phyloP scores from a whole-genome alignment of 2,113 vertebrate species.

The Chaetodon trifascialis region DNA sequence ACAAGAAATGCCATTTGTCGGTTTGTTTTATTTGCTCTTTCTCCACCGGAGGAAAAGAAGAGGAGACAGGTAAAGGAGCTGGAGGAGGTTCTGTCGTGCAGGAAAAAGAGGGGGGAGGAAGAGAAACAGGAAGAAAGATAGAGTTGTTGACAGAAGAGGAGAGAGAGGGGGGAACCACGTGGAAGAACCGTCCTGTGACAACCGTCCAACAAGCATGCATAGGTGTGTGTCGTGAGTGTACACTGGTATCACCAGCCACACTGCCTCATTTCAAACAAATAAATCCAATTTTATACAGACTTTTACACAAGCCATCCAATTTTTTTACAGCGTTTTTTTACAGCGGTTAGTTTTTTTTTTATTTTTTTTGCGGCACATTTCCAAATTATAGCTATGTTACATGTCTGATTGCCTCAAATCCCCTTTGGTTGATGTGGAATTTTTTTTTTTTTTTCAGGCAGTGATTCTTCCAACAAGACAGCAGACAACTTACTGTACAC shows the following conservation, averaged over 20 bases:
- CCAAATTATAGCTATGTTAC: conserved; percentile 64
- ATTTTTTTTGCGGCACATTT: conserved; percentile 62
- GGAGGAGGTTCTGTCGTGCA: conserved; percentile 76
- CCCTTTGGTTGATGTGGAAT: conserved; percentile 69
- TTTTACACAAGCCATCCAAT: conserved; percentile 65
- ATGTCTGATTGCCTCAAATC: conserved; percentile 64
- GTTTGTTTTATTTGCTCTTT: conserved; percentile 84
- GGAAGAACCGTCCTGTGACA: conserved; percentile 79
- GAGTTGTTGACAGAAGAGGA: conserved; percentile 54
- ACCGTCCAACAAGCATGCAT: conserved; percentile 83
- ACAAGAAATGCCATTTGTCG: conserved; percentile 62
- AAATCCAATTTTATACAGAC: conserved; percentile 64
- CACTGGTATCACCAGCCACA: conserved; percentile 59
- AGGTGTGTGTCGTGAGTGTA: conserved; percentile 77
- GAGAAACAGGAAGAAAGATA: conserved; percentile 47
- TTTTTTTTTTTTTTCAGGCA: conserved; percentile 65
- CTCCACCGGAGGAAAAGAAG: conserved; percentile 73
- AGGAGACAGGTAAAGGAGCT: conserved; percentile 64
- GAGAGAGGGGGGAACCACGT: conserved; percentile 51
- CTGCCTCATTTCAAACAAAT: conserved; percentile 61
- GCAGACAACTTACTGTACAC: conserved; percentile 71
- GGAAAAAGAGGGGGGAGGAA: conserved; percentile 62
- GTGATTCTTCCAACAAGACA: conserved; percentile 80
- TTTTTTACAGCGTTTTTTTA: conserved; percentile 66
- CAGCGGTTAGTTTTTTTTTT: conserved; percentile 50